These are phyloP conservation scores for Synergus itoensis DNA, from an alignment of 2,888 invertebrate species.

Conservation along the genomic window DNA sequence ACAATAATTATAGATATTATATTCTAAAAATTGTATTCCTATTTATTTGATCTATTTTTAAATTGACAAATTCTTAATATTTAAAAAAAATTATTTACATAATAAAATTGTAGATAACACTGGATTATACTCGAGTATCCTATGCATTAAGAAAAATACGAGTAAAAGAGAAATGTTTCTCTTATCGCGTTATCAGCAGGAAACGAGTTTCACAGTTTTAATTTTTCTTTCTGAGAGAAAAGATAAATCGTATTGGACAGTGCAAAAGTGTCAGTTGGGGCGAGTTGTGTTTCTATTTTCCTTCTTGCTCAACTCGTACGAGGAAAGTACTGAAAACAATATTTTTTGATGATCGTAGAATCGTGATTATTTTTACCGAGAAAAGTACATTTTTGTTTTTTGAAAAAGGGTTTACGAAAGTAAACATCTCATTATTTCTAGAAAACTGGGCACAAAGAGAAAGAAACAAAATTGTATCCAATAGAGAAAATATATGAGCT, in stretches of 20 bases:
- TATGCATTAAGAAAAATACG: not conserved
- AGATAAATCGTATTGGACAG: constrained; percentile 51
- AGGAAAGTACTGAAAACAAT: not conserved
- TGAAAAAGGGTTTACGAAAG: not conserved
- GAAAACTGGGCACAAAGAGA: not conserved
- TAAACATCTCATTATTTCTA: not conserved
- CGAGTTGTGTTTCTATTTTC: constrained; percentile 60
- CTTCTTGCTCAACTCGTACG: constrained; percentile 19
- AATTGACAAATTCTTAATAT: too few species aligned
- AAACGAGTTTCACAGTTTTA: constrained; percentile 7
- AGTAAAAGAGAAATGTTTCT: not conserved
- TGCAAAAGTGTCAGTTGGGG: constrained; percentile 69
- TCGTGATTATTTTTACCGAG: not conserved
- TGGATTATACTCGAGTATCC: not conserved
- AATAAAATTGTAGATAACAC: too few species aligned
- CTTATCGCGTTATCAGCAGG: constrained; percentile 14
- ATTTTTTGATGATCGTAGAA: not conserved
- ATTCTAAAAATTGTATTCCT: not conserved
- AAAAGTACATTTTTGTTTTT: not conserved
- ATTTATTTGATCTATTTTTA: not conserved
- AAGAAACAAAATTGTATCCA: not conserved
- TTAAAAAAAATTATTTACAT: too few species aligned
- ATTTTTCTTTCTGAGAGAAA: constrained; percentile 44
- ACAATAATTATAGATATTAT: too few species aligned
- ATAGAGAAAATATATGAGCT: not conserved